Base-by-base conservation (phyloP, 1,140 invertebrate species). In the Ganaspis sp. region DNA sequence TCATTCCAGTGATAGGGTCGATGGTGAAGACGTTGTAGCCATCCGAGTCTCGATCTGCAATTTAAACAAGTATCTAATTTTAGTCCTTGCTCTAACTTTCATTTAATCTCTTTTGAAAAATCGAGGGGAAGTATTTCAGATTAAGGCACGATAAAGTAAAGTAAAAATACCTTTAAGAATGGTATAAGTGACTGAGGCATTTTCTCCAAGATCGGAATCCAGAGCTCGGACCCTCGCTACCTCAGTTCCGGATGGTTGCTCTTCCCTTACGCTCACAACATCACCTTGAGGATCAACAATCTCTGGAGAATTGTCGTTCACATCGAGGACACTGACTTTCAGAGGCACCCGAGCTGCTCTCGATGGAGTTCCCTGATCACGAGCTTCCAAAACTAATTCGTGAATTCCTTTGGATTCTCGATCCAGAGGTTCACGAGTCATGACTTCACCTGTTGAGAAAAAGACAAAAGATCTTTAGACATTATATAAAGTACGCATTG, bases 261-360 rank as follows among this genome's bases (percentile, higher is more conserved):
- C 96, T 90, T 98, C 97, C 53, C 96, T 92, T 9, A 98, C 95
- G 82, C 96, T 96, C 1, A 98, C 94, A 5, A 96, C 94, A 87
- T 97, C 95, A 87, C 97, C 96, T 85, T 95, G 94, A 6, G 96
- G 97, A 89, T 97, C 96, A 37, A 97, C 93, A 74, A 98, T 97
- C 88, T 95, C 94, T 11, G 97, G 97, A 9, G 95, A 93, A 91
- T 98, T 98, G 90, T 99, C 97, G 88, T 99, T 99, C 4, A 97
- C 94, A 88, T 98, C 97, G 15, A 94, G 93, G 3, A 97, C 94
- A 75, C 92, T 91, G 0, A 99, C 93, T 80, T 94, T 92, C 69
- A 98, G 91, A 5, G 94, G 92, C 0, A 96, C 95, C 78, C 96
- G 92, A 15, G 94, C 92, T 73, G 94, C 95, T 71, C 95, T 93